Evolutionary conservation across 1,140 invertebrate genomes (phyloP).

Genomic region (Sycophaga agraensis): DNA sequence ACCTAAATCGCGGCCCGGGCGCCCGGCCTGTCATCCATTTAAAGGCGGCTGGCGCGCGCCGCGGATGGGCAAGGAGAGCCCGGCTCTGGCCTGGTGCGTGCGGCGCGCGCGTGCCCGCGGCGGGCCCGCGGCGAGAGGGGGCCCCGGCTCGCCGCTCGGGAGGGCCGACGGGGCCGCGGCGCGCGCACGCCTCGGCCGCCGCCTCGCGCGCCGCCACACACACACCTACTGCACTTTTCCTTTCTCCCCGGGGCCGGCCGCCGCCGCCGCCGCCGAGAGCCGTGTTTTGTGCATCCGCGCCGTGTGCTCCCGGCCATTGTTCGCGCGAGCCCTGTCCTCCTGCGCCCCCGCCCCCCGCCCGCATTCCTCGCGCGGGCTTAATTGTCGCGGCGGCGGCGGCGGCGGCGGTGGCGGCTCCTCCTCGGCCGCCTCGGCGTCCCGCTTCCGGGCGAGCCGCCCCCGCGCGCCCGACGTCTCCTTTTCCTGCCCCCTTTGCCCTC

Average conservation of each 20-base stretch:
- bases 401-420: too few species aligned
- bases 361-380: not conserved
- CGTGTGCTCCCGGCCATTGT: constrained; percentile 12
- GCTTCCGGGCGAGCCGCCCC: too few species aligned
- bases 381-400: too few species aligned
- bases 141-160: not conserved
- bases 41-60: too few species aligned
- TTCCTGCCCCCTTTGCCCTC: not conserved
- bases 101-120: too few species aligned
- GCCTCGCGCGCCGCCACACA: not conserved
- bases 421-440: not conserved
- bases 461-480: not conserved
- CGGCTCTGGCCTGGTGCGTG: not conserved
- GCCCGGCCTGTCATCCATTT: not conserved
- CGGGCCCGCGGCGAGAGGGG: not conserved
- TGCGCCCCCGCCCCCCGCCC: too few species aligned
- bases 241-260: not conserved
- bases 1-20: constrained; percentile 4
- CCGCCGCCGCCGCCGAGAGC: too few species aligned
- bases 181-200: too few species aligned
- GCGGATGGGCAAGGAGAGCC: too few species aligned
- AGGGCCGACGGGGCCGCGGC: not conserved
- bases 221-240: constrained; percentile 9
- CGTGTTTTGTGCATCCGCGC: too few species aligned
- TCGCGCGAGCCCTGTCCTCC: not conserved